phyloP scores from a whole-genome alignment of 2,797 vertebrate genomes.

The Pseudomugil tenellus region DNA sequence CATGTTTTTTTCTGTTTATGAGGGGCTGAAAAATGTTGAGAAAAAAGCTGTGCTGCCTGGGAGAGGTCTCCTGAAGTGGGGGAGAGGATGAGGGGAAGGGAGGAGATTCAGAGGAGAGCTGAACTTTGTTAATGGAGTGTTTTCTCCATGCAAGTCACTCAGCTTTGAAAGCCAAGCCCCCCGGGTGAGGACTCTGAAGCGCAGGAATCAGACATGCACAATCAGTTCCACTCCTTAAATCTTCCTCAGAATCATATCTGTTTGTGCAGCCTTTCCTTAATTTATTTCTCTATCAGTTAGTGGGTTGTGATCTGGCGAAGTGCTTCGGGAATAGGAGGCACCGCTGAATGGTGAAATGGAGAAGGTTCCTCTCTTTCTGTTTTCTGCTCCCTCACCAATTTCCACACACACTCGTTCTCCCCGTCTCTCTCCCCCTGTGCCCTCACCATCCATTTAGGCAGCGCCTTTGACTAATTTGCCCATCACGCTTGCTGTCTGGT shows the following conservation, averaged over 20 bases:
- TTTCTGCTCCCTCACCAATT: slow-evolving; percentile 70
- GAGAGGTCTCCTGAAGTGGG: slow-evolving; percentile 66
- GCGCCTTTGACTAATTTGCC: slow-evolving; percentile 83
- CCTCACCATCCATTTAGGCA: slow-evolving; percentile 80
- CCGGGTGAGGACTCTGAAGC: slow-evolving; percentile 86
- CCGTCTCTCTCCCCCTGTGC: slow-evolving; percentile 70
- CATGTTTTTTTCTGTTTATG: slow-evolving; percentile 55
- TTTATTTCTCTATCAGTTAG: slow-evolving; percentile 88
- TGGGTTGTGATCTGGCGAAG: slow-evolving; percentile 85
- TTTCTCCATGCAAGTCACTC: slow-evolving; percentile 83
- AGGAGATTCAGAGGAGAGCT: slow-evolving; percentile 68
- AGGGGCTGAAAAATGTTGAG: slow-evolving; percentile 66
- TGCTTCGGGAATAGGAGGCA: slow-evolving; percentile 80
- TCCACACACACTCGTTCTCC: slow-evolving; percentile 59
- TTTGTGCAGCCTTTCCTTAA: slow-evolving; percentile 86
- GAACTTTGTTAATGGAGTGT: slow-evolving; percentile 87
- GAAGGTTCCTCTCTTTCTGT: slow-evolving; percentile 77
- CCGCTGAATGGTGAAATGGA: slow-evolving; percentile 77
- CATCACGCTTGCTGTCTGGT: slow-evolving; percentile 83
- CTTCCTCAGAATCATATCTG: slow-evolving; percentile 88
- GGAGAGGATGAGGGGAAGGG: slow-evolving; percentile 10
- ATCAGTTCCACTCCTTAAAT: slow-evolving; percentile 90
- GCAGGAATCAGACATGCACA: slow-evolving; percentile 88
- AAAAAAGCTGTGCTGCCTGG: slow-evolving; percentile 54
- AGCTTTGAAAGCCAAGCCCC: slow-evolving; percentile 87